Evolutionary conservation across 2,797 vertebrate genomes (phyloP).

Genomic region (Catamblyrhynchus diadema): DNA sequence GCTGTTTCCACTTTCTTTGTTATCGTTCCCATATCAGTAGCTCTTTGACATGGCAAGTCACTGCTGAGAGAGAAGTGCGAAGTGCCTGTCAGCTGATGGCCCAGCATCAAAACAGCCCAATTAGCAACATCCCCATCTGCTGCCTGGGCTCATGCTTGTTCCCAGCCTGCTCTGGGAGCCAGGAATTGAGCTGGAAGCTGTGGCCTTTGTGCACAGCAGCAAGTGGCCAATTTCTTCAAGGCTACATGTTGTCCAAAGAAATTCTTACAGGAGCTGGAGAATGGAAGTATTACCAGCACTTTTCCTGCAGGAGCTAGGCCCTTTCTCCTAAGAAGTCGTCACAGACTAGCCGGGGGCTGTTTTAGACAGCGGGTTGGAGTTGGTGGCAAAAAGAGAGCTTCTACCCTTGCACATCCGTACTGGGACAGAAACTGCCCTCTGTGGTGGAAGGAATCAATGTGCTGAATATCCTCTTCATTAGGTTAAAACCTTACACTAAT

Average conservation of each 20-base stretch:
- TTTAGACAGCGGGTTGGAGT: neutral
- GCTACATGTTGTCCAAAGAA: neutral
- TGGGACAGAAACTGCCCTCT: neutral
- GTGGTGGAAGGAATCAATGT: neutral
- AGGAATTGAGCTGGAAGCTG: neutral
- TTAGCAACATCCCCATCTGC: neutral
- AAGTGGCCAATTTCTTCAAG: neutral
- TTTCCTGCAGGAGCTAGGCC: neutral
- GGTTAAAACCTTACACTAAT: neutral
- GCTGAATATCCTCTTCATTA: neutral
- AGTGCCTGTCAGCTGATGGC: neutral
- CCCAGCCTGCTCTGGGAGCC: neutral
- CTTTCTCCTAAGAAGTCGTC: neutral
- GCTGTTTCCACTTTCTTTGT: neutral
- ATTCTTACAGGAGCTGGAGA: neutral
- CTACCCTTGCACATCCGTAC: accelerated
- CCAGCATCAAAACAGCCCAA: slow-evolving; percentile 2
- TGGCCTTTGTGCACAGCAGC: neutral
- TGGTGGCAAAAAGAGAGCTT: neutral
- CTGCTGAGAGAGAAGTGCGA: neutral
- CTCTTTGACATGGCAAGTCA: neutral
- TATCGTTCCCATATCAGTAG: neutral
- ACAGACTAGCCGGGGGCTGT: neutral
- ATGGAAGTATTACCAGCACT: neutral
- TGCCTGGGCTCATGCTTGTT: neutral